Base-by-base conservation (phyloP, 2,113 vertebrate species). In the Nerophis ophidion region DNA sequence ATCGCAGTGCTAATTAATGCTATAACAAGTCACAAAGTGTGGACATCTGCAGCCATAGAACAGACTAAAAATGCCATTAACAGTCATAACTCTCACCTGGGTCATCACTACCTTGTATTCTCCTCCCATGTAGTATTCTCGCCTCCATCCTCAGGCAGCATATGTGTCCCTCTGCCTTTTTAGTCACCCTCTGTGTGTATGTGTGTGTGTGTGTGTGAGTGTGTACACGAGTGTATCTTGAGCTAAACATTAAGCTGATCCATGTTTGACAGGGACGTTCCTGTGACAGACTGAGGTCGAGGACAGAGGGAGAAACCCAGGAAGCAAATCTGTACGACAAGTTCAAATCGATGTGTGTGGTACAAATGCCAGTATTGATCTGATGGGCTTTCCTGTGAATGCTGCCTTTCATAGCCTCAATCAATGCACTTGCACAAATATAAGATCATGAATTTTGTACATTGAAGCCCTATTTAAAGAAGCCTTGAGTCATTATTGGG, bases 171-270 rank as follows among this genome's bases (percentile, higher is more conserved):
- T 68, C 17, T 72, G 35, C 66, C 62, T 66, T 45, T 71, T 55
- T 64, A 69, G 48, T 60, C 58, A 46, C 44, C 74, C 65, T 11
- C 10, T 70, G 60, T 67, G 46, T 60, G 62, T 57, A 17, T 65
- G 66, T 76, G 62, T 75, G 63, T 71, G 56, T 63, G 62, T 77
- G 45, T 63, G 63, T 63, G 55, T 50, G 71, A 45, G 58, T 60
- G 45, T 51, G 63, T 44, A 53, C 50, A 55, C 59, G 58, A 36
- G 26, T 66, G 34, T 35, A 35, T 75, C 68, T 66, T 63, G 17
- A 53, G 86, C 77, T 89, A 90, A 90, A 88, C 83, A 90, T 90
- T 90, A 90, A 89, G 71, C 89, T 61, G 66, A 35, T 65, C 70
- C n/a, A 35, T 70, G 77, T 72, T 76, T 63, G 70, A 81, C 70